Conservation (phyloP, 2,888 invertebrate species). For the Pemphredon lugubris region DNA sequence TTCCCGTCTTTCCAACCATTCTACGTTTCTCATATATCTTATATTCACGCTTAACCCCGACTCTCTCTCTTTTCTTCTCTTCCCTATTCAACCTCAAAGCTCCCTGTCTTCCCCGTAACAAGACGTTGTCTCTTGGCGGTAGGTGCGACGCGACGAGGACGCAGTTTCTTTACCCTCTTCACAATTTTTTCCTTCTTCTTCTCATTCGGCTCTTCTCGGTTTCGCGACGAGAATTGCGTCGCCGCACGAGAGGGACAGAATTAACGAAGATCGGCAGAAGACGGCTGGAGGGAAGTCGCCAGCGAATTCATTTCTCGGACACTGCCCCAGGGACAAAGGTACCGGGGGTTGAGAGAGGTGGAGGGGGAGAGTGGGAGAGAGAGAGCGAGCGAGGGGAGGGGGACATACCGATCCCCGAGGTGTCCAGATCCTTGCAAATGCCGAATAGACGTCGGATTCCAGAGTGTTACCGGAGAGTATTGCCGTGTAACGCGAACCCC, state of each 20-base stretch:
- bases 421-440: slow-evolving; percentile 28
- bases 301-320: slow-evolving; percentile 11
- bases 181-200: slow-evolving; percentile 19
- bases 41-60: neutral
- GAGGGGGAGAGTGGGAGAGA: too few species aligned
- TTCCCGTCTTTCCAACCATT: neutral
- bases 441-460: slow-evolving; percentile 50
- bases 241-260: slow-evolving; percentile 11
- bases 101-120: slow-evolving; percentile 60
- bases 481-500: slow-evolving; percentile 37
- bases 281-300: neutral
- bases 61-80: slow-evolving; percentile 34
- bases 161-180: slow-evolving; percentile 32
- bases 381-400: too few species aligned
- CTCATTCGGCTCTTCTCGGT: neutral
- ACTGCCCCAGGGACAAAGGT: neutral
- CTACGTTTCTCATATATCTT: neutral
- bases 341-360: too few species aligned
- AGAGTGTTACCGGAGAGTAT: slow-evolving; percentile 25
- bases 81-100: slow-evolving; percentile 64
- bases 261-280: slow-evolving; percentile 19
- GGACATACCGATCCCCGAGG: slow-evolving; percentile 18
- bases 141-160: slow-evolving; percentile 53
- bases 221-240: slow-evolving; percentile 1
- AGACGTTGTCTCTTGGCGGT: slow-evolving; percentile 67